These are phyloP conservation scores for Cosmia trapezina DNA, from an alignment of 2,888 invertebrate genomes.

Conservation along the genomic window DNA sequence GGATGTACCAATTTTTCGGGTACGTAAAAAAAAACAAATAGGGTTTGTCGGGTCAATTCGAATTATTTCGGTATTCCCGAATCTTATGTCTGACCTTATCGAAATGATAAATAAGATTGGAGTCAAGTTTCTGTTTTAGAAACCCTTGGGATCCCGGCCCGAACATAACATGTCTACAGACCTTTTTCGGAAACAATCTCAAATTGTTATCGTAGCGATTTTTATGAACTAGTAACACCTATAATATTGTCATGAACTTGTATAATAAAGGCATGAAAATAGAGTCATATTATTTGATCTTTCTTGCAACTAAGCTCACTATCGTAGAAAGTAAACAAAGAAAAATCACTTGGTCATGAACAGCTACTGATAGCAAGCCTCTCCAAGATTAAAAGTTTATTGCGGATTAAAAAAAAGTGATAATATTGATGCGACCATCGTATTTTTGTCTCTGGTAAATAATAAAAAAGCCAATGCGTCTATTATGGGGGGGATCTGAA, in stretches of 20 bases:
- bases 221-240: not conserved
- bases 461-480: slow-evolving; percentile 38
- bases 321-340: slow-evolving; percentile 75
- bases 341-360: slow-evolving; percentile 75
- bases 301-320: slow-evolving; percentile 59
- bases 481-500: slow-evolving; percentile 51
- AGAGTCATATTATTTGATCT: slow-evolving; percentile 28
- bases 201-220: slow-evolving; percentile 7
- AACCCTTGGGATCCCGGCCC: slow-evolving; percentile 31
- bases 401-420: slow-evolving; percentile 72
- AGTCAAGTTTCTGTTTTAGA: slow-evolving; percentile 23
- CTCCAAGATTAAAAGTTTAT: slow-evolving; percentile 80
- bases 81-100: slow-evolving; percentile 32
- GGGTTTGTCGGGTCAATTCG: slow-evolving; percentile 5
- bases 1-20: not conserved
- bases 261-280: not conserved
- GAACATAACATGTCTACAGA: not conserved
- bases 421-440: slow-evolving; percentile 65
- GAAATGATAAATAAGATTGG: slow-evolving; percentile 20
- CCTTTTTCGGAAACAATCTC: slow-evolving; percentile 33
- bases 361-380: slow-evolving; percentile 75
- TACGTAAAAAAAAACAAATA: slow-evolving; percentile 12
- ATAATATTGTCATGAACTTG: not conserved
- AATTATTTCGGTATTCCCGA: not conserved
- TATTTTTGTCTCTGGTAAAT: slow-evolving; percentile 56